Base-by-base conservation (phyloP, 2,888 invertebrate genomes). In the Dolomedes plantarius region DNA sequence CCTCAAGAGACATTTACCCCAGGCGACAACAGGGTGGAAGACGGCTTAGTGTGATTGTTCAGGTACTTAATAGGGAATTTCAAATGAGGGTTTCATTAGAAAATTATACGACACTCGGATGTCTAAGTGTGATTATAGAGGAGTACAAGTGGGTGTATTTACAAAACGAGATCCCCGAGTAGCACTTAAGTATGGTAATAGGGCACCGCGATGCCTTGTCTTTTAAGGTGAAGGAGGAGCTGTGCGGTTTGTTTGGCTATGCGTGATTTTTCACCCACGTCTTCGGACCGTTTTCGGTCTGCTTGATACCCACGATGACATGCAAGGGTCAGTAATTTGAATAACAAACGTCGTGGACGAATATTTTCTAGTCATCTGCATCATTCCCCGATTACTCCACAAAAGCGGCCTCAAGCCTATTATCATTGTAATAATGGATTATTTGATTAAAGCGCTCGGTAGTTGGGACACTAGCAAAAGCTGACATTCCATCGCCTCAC, bases 61-160 rank as follows among this genome's bases (percentile, higher is more conserved):
- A 27, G 32, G 11, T 3, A 13, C 41, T 41, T 41, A 69, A 69
- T 69, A 28, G 27, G 41, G 75, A 81, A 74, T 75, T 41, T 69
- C 64, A 68, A 75, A 81, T 62, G 75, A 75, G 75, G 27, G 19
- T 41, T 75, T 81, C 74, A 81, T 81, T 74, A 75, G 29, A 29
- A 69, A 75, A 81, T 81, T 81, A 81, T 81, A 81, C 75, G 36
- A 50, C 29, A 11, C n/a, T 64, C 27, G 19, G 19, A 32, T 16
- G 32, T 6, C 23, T n/a, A n/a, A 31, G 23, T 36, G 36, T 36
- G 67, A 67, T 32, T 67, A 36, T 32, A 67, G 5, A n/a, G 23
- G 19, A 67, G 67, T 32, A 32, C 29, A 31, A 32, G 67, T 67
- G 67, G 67, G 67, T 36, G 67, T 67, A 67, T 67, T 67, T 67